phyloP scores from a whole-genome alignment of 2,113 vertebrate species.

The Montifringilla adamsi region DNA sequence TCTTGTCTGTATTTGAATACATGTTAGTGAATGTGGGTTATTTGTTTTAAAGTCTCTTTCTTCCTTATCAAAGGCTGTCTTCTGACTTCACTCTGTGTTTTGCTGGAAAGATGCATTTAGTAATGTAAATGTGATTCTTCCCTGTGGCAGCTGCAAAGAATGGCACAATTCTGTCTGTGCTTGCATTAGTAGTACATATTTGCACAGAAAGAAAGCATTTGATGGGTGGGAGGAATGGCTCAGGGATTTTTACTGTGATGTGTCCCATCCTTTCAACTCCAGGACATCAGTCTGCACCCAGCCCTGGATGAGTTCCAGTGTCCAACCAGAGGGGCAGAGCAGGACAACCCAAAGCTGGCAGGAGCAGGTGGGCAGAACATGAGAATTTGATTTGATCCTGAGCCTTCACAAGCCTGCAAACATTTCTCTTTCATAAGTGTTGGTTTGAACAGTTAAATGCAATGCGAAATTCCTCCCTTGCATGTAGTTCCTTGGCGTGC shows the following conservation, averaged over 20 bases:
- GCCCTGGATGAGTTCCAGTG: not conserved
- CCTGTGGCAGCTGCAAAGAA: conserved; percentile 60
- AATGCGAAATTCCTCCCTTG: not conserved
- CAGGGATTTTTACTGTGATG: not conserved
- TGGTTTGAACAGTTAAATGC: not conserved
- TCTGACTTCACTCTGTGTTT: conserved; percentile 56
- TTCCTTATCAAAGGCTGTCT: conserved; percentile 68
- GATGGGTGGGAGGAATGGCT: not conserved
- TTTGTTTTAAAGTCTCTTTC: conserved; percentile 67
- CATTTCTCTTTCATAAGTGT: not conserved
- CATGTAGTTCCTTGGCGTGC: not conserved
- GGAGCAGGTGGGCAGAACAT: not conserved
- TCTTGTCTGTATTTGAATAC: conserved; percentile 65
- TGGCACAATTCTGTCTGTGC: conserved; percentile 53
- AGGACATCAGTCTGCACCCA: not conserved
- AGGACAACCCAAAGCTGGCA: not conserved
- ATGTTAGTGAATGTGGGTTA: conserved; percentile 59
- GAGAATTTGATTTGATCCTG: not conserved
- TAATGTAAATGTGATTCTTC: conserved; percentile 69
- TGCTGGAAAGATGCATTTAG: conserved; percentile 64
- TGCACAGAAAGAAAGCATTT: not conserved
- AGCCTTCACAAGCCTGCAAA: not conserved
- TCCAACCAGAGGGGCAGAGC: not conserved
- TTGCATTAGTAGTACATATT: conserved; percentile 28
- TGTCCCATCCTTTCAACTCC: not conserved